Conservation (phyloP, 2,888 invertebrate species). For the Hermaeophaga mercurialis region DNA sequence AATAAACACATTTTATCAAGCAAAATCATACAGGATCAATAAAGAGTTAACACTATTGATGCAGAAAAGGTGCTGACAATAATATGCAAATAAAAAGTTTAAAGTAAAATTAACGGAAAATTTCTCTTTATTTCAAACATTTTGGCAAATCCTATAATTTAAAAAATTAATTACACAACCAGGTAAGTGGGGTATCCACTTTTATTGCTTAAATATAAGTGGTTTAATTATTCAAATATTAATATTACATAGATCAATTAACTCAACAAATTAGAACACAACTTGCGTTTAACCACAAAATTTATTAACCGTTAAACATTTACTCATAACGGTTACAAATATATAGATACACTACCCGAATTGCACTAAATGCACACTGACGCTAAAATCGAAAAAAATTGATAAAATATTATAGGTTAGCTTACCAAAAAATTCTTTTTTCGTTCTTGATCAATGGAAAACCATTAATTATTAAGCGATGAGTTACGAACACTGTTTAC, state of each 20-base stretch:
- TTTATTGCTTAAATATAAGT: background rate
- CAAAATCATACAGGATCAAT: no score
- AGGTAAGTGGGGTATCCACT: no score
- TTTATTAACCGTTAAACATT: background rate
- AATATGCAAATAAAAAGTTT: no score
- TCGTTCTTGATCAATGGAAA: background rate
- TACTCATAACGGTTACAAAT: background rate
- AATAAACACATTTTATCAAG: background rate
- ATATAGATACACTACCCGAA: background rate
- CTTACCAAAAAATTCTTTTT: background rate
- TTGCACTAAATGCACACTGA: background rate
- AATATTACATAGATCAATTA: no score
- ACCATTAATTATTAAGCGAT: conserved; percentile 8
- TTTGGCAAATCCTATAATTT: no score
- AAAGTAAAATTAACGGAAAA: no score
- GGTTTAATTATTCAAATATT: background rate
- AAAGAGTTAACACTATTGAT: no score
- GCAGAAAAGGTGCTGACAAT: no score
- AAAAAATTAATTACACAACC: no score
- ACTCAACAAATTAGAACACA: background rate
- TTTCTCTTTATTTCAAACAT: no score
- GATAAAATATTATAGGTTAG: background rate
- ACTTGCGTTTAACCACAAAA: background rate
- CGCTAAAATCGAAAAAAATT: background rate
- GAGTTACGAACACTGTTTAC: background rate